Evolutionary conservation across 2,797 vertebrate species (phyloP), one percentile per base, ranked within the genome.

Genomic region (Scarus forsteni): DNA sequence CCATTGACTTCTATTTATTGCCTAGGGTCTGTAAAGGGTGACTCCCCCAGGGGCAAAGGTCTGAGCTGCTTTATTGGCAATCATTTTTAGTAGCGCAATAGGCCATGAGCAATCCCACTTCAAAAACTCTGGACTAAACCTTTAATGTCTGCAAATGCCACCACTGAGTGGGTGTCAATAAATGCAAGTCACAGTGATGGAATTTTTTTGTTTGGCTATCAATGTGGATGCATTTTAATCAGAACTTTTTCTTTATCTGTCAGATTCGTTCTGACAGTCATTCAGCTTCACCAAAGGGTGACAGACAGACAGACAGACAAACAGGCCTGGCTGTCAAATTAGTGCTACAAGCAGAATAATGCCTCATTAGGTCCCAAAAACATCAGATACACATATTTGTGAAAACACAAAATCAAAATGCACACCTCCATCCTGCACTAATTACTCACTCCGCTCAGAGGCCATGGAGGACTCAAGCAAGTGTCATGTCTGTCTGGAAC

Each of bases 281-380:
- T 39, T 70, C 53, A 74, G 10, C 15, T 1, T 59, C 57, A 50
- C 12, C 56, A 11, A 0, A 54, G 44, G 46, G 51, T 70, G 78
- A 66, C 45, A 57, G 59, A 69, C 51, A 50, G 57, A 60, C 27
- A 4, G 27, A 27, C 51, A 50, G 57, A 60, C 27, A 4, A 4
- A 27, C 34, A 51, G 53, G 52, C 60, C 49, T 55, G 38, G n/a
- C 50, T 64, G 43, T 58, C 54, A 58, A 67, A 72, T 36, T 45
- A 46, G 54, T 7, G 36, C 13, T 52, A 45, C 44, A 67, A 52
- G 46, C 3, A 16, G 57, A 69, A 68, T 8, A 65, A 45, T 50
- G 68, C 51, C 77, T 80, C 68, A 80, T 83, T 73, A 66, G 39
- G 45, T 60, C 16, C 13, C 18, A 49, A 51, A 66, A 50, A 68